Percentiles rank a stretch among this genome's conserved stretches.
These are phyloP conservation scores for Cyrtorhinus lividipennis DNA, from an alignment of 1,140 invertebrate genomes.

Conservation along the genomic window DNA sequence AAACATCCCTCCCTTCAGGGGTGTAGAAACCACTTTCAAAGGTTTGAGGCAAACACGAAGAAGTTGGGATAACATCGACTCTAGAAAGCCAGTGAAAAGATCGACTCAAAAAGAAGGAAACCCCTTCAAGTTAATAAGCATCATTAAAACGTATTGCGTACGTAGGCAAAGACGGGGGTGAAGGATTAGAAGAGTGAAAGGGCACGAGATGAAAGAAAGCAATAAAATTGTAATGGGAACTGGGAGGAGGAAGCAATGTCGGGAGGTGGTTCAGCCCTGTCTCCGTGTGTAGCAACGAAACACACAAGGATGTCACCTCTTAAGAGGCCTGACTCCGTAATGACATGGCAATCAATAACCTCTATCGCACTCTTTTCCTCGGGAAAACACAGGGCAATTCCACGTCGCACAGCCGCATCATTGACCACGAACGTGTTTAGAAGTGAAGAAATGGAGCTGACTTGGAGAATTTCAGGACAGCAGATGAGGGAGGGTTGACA, in stretches of 20 bases:
- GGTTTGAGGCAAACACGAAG: too few species aligned
- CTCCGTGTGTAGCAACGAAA: constrained; percentile 4
- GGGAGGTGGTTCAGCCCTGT: background rate
- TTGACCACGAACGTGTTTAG: too few species aligned
- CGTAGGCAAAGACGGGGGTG: background rate
- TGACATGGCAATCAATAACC: constrained; percentile 5
- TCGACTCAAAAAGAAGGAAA: background rate
- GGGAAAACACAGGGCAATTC: too few species aligned
- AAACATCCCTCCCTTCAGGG: too few species aligned
- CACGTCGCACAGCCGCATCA: too few species aligned
- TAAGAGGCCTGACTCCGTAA: constrained; percentile 4
- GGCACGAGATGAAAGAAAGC: background rate
- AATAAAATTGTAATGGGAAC: background rate
- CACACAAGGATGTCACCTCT: constrained; percentile 6
- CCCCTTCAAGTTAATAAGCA: constrained; percentile 18
- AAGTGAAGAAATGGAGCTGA: too few species aligned
- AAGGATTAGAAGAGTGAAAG: background rate
- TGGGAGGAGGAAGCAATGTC: too few species aligned
- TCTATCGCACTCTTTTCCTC: background rate
- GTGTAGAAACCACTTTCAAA: too few species aligned
- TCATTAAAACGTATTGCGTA: constrained; percentile 1
- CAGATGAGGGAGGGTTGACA: too few species aligned
- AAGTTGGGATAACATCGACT: background rate
- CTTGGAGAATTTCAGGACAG: too few species aligned
- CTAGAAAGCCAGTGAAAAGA: background rate